A percentile compares a stretch with the other conserved stretches of the same genome.
phyloP scores from a whole-genome alignment of 2,888 invertebrate species.

The Eupithecia vulgata region DNA sequence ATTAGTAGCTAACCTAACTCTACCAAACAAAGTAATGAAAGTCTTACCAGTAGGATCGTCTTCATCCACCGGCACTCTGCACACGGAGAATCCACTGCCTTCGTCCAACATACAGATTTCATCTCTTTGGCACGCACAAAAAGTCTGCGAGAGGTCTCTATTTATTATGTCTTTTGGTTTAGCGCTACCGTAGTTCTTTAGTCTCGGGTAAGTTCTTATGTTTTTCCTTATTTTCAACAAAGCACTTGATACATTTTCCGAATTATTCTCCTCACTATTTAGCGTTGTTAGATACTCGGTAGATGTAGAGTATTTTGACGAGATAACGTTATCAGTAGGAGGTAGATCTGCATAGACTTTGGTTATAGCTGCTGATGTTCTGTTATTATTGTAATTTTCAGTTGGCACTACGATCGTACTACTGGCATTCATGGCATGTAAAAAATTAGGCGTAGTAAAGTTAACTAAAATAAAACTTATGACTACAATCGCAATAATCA shows the following conservation, averaged over 20 bases:
- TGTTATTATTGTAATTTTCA: conserved; percentile 59
- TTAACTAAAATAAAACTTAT: conserved; percentile 81
- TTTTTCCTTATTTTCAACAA: conserved; percentile 76
- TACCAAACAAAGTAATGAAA: not conserved
- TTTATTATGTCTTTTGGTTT: conserved; percentile 69
- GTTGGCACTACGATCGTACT: conserved; percentile 81
- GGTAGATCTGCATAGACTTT: conserved; percentile 58
- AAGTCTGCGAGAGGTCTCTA: conserved; percentile 70
- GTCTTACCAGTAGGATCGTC: conserved; percentile 84
- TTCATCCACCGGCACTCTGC: conserved; percentile 78
- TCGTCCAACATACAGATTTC: conserved; percentile 87
- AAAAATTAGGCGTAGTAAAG: conserved; percentile 76
- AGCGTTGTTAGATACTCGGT: conserved; percentile 48
- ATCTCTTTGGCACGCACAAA: conserved; percentile 81
- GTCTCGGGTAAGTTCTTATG: conserved; percentile 74
- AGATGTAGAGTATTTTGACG: conserved; percentile 53
- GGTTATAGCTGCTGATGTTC: conserved; percentile 64
- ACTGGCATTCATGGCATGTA: conserved; percentile 62
- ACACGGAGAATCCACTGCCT: conserved; percentile 84
- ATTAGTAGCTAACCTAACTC: not conserved
- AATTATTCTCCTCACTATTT: conserved; percentile 58
- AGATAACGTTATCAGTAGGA: conserved; percentile 45
- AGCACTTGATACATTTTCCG: conserved; percentile 57
- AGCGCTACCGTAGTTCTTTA: conserved; percentile 55
- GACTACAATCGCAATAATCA: conserved; percentile 79